phyloP scores from a whole-genome alignment of 2,113 vertebrate genomes.

The Motacilla alba region DNA sequence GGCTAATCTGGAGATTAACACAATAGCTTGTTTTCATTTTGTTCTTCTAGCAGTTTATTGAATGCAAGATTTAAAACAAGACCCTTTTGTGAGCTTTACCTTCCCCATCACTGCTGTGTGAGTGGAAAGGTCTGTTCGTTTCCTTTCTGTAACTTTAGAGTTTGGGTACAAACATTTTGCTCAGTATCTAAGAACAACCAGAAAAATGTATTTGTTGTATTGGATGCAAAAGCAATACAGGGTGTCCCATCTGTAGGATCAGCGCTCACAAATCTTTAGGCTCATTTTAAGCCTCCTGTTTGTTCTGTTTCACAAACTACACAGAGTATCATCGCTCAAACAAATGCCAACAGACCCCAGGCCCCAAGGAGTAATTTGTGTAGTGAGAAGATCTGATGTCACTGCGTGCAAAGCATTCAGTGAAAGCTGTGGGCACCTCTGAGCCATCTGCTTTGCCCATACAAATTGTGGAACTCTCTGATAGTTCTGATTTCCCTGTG shows the following conservation, averaged over 20 bases:
- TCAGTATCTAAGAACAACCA: not conserved
- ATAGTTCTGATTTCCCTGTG: not conserved
- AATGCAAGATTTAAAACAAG: conserved; percentile 73
- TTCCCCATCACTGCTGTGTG: conserved; percentile 44
- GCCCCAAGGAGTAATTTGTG: not conserved
- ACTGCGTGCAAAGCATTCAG: not conserved
- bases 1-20: conserved; percentile 79
- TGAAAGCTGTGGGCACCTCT: not conserved
- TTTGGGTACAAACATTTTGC: not conserved
- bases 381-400: not conserved
- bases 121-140: not conserved
- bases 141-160: not conserved
- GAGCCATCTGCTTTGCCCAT: not conserved
- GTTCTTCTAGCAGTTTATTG: conserved; percentile 69
- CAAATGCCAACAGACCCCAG: not conserved
- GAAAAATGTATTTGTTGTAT: not conserved
- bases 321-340: not conserved
- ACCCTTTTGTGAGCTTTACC: conserved; percentile 68
- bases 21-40: conserved; percentile 76
- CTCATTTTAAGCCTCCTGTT: conserved; percentile 14
- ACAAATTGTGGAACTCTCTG: not conserved
- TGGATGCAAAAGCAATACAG: not conserved
- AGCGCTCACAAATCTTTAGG: conserved; percentile 12
- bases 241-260: not conserved
- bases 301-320: not conserved